A percentile compares a stretch with the other conserved stretches of the same genome.
These are phyloP conservation scores for Aphodius sticticus DNA, from an alignment of 2,888 invertebrate species.

Conservation along the genomic window DNA sequence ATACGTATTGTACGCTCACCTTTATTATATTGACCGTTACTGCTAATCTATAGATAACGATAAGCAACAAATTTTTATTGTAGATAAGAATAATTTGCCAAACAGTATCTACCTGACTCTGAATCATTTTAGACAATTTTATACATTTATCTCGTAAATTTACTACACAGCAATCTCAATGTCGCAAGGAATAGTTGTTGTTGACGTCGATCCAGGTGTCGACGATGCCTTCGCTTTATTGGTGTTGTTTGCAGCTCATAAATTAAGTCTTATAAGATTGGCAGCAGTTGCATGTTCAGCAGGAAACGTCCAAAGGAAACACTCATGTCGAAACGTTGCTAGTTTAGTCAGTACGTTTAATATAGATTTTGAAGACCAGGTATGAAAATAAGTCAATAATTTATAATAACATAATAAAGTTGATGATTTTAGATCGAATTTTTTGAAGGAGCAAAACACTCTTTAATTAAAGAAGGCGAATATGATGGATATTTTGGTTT, in stretches of 20 bases:
- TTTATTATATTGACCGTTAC: not conserved
- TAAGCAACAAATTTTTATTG: not conserved
- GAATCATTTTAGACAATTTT: not conserved
- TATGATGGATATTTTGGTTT: slow-evolving; percentile 24
- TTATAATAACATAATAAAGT: not conserved
- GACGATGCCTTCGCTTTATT: slow-evolving; percentile 24
- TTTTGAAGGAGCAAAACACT: not conserved
- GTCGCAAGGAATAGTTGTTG: slow-evolving; percentile 6
- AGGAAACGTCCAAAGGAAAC: slow-evolving; percentile 16
- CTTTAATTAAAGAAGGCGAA: not conserved
- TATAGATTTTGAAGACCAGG: not conserved
- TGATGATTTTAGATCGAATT: not conserved
- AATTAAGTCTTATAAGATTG: slow-evolving; percentile 13
- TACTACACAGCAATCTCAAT: not conserved
- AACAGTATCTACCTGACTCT: not conserved
- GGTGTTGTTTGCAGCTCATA: slow-evolving; percentile 16
- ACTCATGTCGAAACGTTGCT: slow-evolving; percentile 11
- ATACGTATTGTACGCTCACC: no score
- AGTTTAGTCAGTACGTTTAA: slow-evolving; percentile 21
- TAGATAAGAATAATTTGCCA: not conserved
- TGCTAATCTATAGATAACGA: not conserved
- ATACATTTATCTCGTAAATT: not conserved
- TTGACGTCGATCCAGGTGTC: slow-evolving; percentile 25
- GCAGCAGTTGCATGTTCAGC: slow-evolving; percentile 19
- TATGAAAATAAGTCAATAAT: not conserved